A percentile compares a stretch with the other conserved stretches of the same genome.
phyloP scores from a whole-genome alignment of 23 tunicate genomes.

The Botrylloides violaceus region DNA sequence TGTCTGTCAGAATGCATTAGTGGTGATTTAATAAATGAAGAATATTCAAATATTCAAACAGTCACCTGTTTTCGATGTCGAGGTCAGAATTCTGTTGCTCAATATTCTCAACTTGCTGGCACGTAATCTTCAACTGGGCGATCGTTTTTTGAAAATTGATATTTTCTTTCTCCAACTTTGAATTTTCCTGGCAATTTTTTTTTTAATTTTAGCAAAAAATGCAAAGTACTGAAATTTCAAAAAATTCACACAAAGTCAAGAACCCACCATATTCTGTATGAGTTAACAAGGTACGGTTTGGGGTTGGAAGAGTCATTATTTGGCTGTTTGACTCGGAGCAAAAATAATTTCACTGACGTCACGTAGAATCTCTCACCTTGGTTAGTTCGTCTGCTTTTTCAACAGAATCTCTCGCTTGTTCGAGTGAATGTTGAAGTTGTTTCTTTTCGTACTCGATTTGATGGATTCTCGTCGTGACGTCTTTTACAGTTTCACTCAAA shows the following conservation, averaged over 20 bases:
- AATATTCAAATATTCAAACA: neutral
- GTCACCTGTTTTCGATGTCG: slow-evolving; percentile 67
- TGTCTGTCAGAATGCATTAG: slow-evolving; percentile 33
- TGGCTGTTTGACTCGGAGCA: neutral
- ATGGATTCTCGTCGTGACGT: slow-evolving; percentile 56
- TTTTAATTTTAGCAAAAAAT: no score
- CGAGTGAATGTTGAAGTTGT: slow-evolving; percentile 36
- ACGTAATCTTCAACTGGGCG: slow-evolving; percentile 48
- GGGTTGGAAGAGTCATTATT: no score
- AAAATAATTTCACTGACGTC: neutral
- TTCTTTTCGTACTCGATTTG: slow-evolving; percentile 63
- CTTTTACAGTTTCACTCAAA: slow-evolving; percentile 67
- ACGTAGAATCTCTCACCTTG: slow-evolving; percentile 24
- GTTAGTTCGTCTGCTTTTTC: slow-evolving; percentile 56
- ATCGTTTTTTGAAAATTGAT: slow-evolving; percentile 56
- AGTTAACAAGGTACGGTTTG: no score
- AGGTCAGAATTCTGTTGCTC: slow-evolving; percentile 63
- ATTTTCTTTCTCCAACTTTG: slow-evolving; percentile 71
- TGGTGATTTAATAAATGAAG: neutral
- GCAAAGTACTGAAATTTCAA: neutral
- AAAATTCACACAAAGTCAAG: neutral
- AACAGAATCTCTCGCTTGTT: slow-evolving; percentile 52
- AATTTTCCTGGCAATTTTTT: slow-evolving; percentile 40
- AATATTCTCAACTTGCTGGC: slow-evolving; percentile 37
- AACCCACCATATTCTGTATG: no score